Evolutionary conservation across 2,888 invertebrate species (phyloP).

Genomic region (Chalcis sispes): DNA sequence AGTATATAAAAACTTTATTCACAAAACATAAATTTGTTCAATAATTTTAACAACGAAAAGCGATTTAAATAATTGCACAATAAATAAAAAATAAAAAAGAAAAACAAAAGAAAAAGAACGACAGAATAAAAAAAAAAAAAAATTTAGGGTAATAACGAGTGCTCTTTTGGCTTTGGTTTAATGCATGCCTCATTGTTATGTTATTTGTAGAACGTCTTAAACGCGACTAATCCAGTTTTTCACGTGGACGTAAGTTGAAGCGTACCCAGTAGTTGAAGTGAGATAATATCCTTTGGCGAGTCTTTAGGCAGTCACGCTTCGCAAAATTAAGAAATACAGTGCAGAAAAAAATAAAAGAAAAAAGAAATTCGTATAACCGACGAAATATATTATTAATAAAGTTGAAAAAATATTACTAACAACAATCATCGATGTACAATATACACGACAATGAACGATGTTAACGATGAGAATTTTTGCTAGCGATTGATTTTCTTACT

Average conservation of each 20-base stretch:
- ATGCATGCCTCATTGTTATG: slow-evolving; percentile 54
- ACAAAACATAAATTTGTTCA: not conserved
- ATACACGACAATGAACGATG: no score
- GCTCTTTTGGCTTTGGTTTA: slow-evolving; percentile 33
- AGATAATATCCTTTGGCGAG: slow-evolving; percentile 60
- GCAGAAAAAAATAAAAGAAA: slow-evolving; percentile 28
- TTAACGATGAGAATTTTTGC: no score
- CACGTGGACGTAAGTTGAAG: slow-evolving; percentile 76
- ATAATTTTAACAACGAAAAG: not conserved
- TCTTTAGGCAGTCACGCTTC: slow-evolving; percentile 66
- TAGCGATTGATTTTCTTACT: no score
- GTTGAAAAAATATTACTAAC: no score
- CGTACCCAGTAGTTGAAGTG: slow-evolving; percentile 70
- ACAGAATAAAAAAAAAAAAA: slow-evolving; percentile 12
- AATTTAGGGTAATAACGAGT: not conserved
- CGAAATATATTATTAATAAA: not conserved
- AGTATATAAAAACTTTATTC: no score
- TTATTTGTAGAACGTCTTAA: slow-evolving; percentile 76
- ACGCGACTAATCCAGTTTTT: slow-evolving; percentile 76
- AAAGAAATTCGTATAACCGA: slow-evolving; percentile 14
- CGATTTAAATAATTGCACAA: not conserved
- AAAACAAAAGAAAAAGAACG: not conserved
- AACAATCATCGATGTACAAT: no score
- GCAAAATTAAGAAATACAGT: no score
- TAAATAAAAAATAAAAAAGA: not conserved